Percentiles rank a stretch among this genome's conserved stretches.
phyloP scores from a whole-genome alignment of 2,113 vertebrate species.

The Embiotoca jacksoni region DNA sequence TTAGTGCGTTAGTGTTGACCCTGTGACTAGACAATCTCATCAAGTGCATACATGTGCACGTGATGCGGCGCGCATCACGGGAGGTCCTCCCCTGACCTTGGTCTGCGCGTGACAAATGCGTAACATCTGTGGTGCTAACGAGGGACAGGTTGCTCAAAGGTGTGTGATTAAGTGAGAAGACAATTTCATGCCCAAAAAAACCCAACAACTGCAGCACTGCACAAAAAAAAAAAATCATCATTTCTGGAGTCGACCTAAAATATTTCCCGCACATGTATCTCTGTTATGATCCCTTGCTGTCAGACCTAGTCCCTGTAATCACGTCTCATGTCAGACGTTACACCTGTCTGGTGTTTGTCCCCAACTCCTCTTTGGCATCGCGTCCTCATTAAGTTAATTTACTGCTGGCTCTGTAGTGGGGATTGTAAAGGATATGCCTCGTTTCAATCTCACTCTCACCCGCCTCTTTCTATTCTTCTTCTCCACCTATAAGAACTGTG shows the following conservation, averaged over 20 bases:
- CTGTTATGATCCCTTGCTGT: slow-evolving; percentile 3
- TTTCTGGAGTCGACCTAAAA: slow-evolving; percentile 7
- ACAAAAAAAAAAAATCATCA: not conserved
- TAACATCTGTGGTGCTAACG: slow-evolving; percentile 66
- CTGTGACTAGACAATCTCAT: not conserved
- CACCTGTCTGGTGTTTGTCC: slow-evolving; percentile 24
- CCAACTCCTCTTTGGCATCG: not conserved
- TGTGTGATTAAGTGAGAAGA: slow-evolving; percentile 17
- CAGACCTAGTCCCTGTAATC: not conserved
- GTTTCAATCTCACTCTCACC: slow-evolving; percentile 55
- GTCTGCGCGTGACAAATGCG: slow-evolving; percentile 66
- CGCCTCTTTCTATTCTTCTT: slow-evolving; percentile 37
- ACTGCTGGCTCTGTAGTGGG: slow-evolving; percentile 34
- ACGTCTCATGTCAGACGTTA: slow-evolving; percentile 17
- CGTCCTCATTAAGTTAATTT: slow-evolving; percentile 61
- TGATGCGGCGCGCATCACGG: slow-evolving; percentile 10
- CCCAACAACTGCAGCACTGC: not conserved
- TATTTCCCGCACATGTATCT: not conserved
- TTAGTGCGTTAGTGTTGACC: slow-evolving; percentile 9
- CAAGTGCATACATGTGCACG: slow-evolving; percentile 15
- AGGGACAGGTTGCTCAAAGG: slow-evolving; percentile 33
- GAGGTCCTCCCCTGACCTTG: slow-evolving; percentile 36
- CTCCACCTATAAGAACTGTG: slow-evolving; percentile 19
- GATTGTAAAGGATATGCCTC: slow-evolving; percentile 48
- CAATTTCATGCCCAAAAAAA: slow-evolving; percentile 2